Evolutionary conservation across 1,140 invertebrate species (phyloP).

Genomic region (Neodiprion virginianus): DNA sequence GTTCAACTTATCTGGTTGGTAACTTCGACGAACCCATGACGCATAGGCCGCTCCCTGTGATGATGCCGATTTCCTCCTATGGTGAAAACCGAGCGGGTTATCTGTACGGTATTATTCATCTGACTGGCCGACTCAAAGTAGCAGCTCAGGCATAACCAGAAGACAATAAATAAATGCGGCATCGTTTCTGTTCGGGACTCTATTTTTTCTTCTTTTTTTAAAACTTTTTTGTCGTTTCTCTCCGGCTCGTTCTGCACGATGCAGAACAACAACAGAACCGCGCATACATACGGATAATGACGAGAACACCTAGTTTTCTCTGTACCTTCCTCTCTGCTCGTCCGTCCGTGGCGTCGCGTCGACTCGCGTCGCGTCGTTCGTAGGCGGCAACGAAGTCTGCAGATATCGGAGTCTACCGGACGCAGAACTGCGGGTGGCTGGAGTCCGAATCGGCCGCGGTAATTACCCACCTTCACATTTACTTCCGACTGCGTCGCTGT

Average conservation of each 20-base stretch:
- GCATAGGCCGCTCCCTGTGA: too few species aligned
- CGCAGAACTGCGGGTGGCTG: background rate
- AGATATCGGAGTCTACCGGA: background rate
- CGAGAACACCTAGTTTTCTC: background rate
- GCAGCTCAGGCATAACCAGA: background rate
- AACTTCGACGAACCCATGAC: too few species aligned
- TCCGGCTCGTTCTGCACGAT: too few species aligned
- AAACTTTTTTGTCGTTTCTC: too few species aligned
- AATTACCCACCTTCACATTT: conserved; percentile 29
- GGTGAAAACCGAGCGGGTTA: too few species aligned
- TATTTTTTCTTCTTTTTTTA: background rate
- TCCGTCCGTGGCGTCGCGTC: background rate
- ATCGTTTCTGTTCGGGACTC: background rate
- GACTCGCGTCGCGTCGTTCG: too few species aligned
- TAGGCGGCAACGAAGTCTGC: too few species aligned
- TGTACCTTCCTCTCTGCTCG: background rate
- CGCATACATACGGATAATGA: too few species aligned
- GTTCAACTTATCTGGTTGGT: too few species aligned
- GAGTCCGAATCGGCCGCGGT: conserved; percentile 1
- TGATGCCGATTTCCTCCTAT: too few species aligned
- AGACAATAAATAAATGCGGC: background rate
- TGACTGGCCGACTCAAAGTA: background rate
- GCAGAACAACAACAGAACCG: too few species aligned
- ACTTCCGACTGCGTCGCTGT: conserved; percentile 47
- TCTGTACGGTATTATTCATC: too few species aligned